Base-by-base conservation (phyloP, 2,888 invertebrate species). In the Netelia fuscicornis region DNA sequence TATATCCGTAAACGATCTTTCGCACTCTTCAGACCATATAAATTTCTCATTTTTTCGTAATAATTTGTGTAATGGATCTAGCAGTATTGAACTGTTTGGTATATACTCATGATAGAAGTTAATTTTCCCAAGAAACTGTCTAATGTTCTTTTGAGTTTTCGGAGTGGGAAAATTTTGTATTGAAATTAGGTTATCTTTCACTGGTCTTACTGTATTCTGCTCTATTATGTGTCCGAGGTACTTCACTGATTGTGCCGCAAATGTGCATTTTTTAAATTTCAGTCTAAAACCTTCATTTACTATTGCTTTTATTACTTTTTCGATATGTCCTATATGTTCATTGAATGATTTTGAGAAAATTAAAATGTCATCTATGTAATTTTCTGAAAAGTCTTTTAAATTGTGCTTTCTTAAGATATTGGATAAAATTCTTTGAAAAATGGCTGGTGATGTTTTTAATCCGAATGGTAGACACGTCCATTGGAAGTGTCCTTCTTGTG, bases 131-230 rank as follows among this genome's bases (percentile, higher is more conserved):
- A 84, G 86, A 85, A 58, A 80, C 78, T 71, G 84, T 76, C 81
- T 81, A 70, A 64, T 76, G 79, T 79, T 84, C 68, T 86, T 86
- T 62, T 86, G 84, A 13, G 81, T 86, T 67, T 71, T 84, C 20
- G 85, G 86, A 30, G 58, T 58, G 17, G 84, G 76, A 54, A 87
- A 87, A 72, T 86, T 79, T 75, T 64, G 62, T 78, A 87, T 81
- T 56, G 84, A 77, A 44, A 74, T 75, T 20, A 83, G n/a, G 48
- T 83, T 83, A 25, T 83, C 74, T 72, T 83, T 83, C 42, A 86
- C 10, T 70, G 81, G 85, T 58, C 71, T 58, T 58, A 72, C 71
- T 72, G 71, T 72, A 72, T 56, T 70, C 20, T 70, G 13, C 56
- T 70, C 70, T 30, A 70, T 70, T 54, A 70, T 70, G 54, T 70